These are phyloP conservation scores for Arenicola marina DNA, from an alignment of 2,888 invertebrate genomes.

Conservation along the genomic window DNA sequence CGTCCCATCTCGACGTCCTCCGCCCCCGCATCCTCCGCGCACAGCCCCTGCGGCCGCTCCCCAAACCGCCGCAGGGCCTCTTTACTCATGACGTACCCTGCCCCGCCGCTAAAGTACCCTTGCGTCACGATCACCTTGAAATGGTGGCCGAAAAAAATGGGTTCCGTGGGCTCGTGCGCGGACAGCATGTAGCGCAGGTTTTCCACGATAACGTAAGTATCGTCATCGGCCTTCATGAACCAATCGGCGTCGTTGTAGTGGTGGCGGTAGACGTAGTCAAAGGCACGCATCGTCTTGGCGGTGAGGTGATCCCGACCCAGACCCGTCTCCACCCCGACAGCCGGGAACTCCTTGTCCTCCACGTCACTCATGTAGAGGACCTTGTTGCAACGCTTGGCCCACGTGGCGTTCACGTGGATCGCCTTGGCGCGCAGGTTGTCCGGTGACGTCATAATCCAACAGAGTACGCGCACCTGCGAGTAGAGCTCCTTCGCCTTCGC, in stretches of 20 bases:
- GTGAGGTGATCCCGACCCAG: conserved; percentile 74
- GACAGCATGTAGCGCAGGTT: conserved; percentile 75
- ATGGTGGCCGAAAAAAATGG: conserved; percentile 74
- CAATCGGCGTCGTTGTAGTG: conserved; percentile 85
- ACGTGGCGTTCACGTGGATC: conserved; percentile 88
- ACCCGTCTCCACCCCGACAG: conserved; percentile 70
- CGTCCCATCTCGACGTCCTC: conserved; percentile 55
- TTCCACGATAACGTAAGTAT: conserved; percentile 69
- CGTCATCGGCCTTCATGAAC: conserved; percentile 99
- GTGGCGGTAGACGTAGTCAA: conserved; percentile 82
- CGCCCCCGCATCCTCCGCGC: conserved; percentile 43
- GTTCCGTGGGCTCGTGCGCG: conserved; percentile 73
- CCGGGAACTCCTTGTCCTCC: conserved; percentile 74
- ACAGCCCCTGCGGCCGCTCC: background rate
- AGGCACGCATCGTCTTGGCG: conserved; percentile 95
- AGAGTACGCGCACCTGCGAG: conserved; percentile 80
- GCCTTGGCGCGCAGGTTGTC: conserved; percentile 87
- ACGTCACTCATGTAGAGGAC: conserved; percentile 61
- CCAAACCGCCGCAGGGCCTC: conserved; percentile 22
- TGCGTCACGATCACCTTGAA: conserved; percentile 9
- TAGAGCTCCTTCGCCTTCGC: conserved; percentile 65
- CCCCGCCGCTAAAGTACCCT: conserved; percentile 27
- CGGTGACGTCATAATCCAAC: conserved; percentile 97
- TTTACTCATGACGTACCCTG: conserved; percentile 23
- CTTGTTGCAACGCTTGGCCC: conserved; percentile 80